Conservation (phyloP, 2,888 invertebrate species). For the Dorcus parallelipipedus region DNA sequence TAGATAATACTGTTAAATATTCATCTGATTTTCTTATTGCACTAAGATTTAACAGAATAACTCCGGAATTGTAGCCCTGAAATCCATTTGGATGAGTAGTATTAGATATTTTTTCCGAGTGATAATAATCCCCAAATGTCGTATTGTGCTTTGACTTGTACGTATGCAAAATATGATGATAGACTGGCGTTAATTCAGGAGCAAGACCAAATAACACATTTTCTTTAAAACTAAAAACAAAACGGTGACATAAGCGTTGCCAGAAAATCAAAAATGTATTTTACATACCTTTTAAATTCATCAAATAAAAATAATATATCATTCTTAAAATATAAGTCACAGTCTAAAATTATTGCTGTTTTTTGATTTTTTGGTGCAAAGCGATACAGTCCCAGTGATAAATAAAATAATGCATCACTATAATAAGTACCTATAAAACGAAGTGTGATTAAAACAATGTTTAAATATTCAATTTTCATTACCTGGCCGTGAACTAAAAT, state of each 20-base stretch:
- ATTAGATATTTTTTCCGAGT: constrained; percentile 37
- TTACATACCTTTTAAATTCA: constrained; percentile 59
- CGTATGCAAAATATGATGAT: constrained; percentile 67
- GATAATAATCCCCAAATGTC: constrained; percentile 54
- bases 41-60: constrained; percentile 67
- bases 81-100: constrained; percentile 51
- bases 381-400: constrained; percentile 70
- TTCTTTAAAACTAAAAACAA: constrained; percentile 52
- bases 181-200: constrained; percentile 74
- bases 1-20: constrained; percentile 57
- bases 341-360: constrained; percentile 69
- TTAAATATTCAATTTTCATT: constrained; percentile 17
- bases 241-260: background rate
- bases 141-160: constrained; percentile 63
- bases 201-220: constrained; percentile 68
- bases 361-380: constrained; percentile 61
- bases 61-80: constrained; percentile 80
- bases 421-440: constrained; percentile 63
- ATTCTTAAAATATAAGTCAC: constrained; percentile 70
- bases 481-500: constrained; percentile 67
- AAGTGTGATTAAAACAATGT: constrained; percentile 1
- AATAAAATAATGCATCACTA: constrained; percentile 73
- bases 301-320: constrained; percentile 64
- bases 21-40: constrained; percentile 60
- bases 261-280: constrained; percentile 3